Evolutionary conservation across 2,888 invertebrate genomes (phyloP), one percentile per base, ranked within the genome.

Genomic region (Eupithecia subumbrata): DNA sequence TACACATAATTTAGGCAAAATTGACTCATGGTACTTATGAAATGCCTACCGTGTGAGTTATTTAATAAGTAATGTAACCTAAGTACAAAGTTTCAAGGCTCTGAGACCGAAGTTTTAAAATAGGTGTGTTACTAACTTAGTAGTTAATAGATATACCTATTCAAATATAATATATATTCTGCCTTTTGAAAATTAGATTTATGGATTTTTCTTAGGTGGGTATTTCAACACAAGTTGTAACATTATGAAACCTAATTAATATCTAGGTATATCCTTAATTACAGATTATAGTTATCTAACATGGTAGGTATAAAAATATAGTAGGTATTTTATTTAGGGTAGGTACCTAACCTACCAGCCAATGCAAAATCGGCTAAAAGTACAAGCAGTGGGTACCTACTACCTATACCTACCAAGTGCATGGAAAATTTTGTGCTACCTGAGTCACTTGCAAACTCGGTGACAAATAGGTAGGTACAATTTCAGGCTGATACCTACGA

Each of bases 401-500:
- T n/a, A n/a, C n/a, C n/a, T n/a, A n/a, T n/a, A 68, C 67, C 12
- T 22, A 40, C n/a, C 34, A 64, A 68, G 43, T 68, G 68, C 68
- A 68, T 68, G 68, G 68, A 68, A 68, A 68, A 68, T 68, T 68
- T 68, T 45, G 43, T 22, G 25, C 37, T 22, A n/a, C 22, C 43
- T 40, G 40, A 68, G 43, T 63, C 40, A 25, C 43, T 67, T 37
- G 37, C 40, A 11, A n/a, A 22, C 34, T 34, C 66, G 18, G 11
- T 40, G n/a, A n/a, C 37, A 67, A 25, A 25, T 25, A 56, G 56
- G 22, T 25, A 56, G 56, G 22, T 14, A 25, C 60, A 22, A 60
- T 12, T 56, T 60, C 60, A 25, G 22, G 60, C 12, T 25, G 11
- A 56, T 60, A 25, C 25, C 9, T 52, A 52, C 52, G 0, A 25